phyloP scores from a whole-genome alignment of 1,140 invertebrate species.

The Drosophila lacteicornis region DNA sequence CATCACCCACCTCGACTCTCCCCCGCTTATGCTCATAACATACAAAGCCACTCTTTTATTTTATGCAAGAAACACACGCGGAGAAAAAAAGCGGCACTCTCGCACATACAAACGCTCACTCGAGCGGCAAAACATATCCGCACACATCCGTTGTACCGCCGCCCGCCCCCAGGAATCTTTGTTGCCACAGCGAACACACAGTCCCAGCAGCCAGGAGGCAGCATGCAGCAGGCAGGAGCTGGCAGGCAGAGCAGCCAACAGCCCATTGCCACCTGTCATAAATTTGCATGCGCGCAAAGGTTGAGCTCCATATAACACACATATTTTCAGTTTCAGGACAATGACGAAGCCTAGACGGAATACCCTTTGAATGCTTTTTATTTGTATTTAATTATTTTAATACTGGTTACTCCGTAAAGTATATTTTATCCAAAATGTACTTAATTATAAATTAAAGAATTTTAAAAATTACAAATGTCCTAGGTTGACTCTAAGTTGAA shows the following conservation, averaged over 20 bases:
- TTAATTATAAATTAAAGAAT: too few species aligned
- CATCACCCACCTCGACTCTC: constrained; percentile 5
- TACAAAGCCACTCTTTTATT: constrained; percentile 80
- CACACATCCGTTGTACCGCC: constrained; percentile 70
- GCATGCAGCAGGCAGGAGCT: neutral
- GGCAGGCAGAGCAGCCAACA: constrained; percentile 29
- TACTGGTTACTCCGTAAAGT: too few species aligned
- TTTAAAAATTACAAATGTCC: too few species aligned
- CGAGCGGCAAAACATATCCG: constrained; percentile 81
- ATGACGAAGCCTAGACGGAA: constrained; percentile 12
- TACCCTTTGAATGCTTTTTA: constrained; percentile 16
- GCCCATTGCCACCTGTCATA: constrained; percentile 80
- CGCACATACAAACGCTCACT: constrained; percentile 71
- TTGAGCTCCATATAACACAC: constrained; percentile 48
- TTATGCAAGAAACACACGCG: constrained; percentile 41
- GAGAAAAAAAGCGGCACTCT: constrained; percentile 25
- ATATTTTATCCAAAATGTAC: too few species aligned
- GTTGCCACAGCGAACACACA: constrained; percentile 27
- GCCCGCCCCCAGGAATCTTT: constrained; percentile 9
- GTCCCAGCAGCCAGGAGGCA: constrained; percentile 1
- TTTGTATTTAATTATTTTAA: too few species aligned
- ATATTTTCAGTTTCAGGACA: constrained; percentile 16
- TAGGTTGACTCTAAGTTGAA: too few species aligned
- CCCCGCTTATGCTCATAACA: constrained; percentile 36
- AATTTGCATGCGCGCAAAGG: constrained; percentile 75